A percentile compares a stretch with the other conserved stretches of the same genome.
Evolutionary conservation across 1,140 invertebrate genomes (phyloP).

Genomic region (Eupristina koningsbergeri): DNA sequence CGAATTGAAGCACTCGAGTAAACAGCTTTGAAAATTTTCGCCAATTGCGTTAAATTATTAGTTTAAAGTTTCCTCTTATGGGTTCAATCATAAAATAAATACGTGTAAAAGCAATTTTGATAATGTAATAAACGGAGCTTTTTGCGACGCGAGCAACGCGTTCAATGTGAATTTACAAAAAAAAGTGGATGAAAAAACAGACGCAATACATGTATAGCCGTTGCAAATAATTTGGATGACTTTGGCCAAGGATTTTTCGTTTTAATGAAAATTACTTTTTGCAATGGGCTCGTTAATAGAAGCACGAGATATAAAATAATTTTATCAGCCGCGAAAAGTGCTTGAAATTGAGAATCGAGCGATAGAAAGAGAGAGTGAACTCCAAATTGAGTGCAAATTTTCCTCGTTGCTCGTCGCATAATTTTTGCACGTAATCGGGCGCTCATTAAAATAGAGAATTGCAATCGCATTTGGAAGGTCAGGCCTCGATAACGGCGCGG

Average conservation of each 20-base stretch:
- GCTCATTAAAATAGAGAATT: neutral
- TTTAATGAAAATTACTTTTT: too few relatives aligned
- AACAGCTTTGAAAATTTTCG: too few relatives aligned
- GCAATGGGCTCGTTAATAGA: too few relatives aligned
- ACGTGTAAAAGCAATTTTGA: neutral
- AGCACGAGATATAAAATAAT: too few relatives aligned
- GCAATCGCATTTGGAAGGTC: neutral
- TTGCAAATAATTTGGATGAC: too few relatives aligned
- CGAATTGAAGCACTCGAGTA: too few relatives aligned
- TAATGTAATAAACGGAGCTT: neutral
- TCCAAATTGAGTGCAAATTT: neutral
- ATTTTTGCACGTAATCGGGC: neutral
- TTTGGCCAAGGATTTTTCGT: too few relatives aligned
- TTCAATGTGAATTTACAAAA: too few relatives aligned
- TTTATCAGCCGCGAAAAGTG: too few relatives aligned
- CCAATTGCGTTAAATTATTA: neutral
- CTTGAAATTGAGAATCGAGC: neutral
- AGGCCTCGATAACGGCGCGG: neutral
- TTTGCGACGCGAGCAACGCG: neutral
- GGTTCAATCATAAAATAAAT: neutral
- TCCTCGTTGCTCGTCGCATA: neutral
- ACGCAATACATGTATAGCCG: too few relatives aligned
- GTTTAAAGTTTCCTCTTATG: neutral
- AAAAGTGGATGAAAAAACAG: too few relatives aligned
- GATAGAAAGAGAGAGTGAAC: neutral